These are phyloP conservation scores for Temnopleurus reevesii DNA, from an alignment of 53 echinoderm and acorn worm genomes.

Conservation along the genomic window DNA sequence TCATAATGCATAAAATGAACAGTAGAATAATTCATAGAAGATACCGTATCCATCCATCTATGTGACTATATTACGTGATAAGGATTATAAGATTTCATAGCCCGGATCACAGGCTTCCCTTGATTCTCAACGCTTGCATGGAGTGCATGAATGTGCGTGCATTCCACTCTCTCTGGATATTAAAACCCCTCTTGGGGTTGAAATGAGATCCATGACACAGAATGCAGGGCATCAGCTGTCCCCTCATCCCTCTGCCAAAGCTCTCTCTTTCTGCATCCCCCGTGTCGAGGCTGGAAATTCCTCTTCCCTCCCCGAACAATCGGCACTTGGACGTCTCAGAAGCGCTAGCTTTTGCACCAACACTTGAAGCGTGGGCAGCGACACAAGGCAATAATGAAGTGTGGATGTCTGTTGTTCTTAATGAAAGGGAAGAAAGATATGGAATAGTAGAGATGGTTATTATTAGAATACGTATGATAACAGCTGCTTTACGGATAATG, in stretches of 20 bases:
- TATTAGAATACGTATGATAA: slow-evolving; percentile 37
- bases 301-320: neutral
- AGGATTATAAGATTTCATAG: neutral
- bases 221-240: slow-evolving; percentile 14
- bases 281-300: slow-evolving; percentile 5
- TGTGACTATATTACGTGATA: neutral
- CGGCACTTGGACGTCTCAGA: neutral
- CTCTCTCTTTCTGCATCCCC: neutral
- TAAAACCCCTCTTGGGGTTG: slow-evolving; percentile 29
- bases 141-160: neutral
- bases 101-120: neutral
- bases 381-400: slow-evolving; percentile 2
- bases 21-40: neutral
- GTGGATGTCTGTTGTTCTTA: slow-evolving; percentile 34
- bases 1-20: neutral
- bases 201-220: neutral
- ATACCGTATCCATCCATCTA: neutral
- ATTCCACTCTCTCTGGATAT: neutral
- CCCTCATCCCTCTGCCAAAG: neutral
- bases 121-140: neutral
- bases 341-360: slow-evolving; percentile 10
- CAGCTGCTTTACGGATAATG: neutral
- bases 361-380: neutral
- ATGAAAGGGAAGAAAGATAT: slow-evolving; percentile 15
- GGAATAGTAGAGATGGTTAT: slow-evolving; percentile 6